Percentiles rank a stretch among this genome's conserved stretches.
Evolutionary conservation across 2,888 invertebrate genomes (phyloP).

Genomic region (Imbricaverruca yamaguchii): DNA sequence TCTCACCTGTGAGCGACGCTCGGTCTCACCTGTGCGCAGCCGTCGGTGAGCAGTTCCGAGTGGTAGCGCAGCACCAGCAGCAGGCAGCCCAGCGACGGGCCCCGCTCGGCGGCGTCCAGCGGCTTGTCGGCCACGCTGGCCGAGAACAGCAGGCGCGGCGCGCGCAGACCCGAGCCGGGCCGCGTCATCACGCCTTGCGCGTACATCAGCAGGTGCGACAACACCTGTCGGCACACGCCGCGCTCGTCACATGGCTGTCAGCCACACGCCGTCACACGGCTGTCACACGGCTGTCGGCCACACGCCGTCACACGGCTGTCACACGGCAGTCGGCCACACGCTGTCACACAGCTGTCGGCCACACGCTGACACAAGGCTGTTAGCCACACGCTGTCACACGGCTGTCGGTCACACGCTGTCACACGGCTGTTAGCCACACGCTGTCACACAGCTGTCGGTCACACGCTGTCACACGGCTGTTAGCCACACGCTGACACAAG

Average conservation of each 20-base stretch:
- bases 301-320: neutral
- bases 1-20: no score
- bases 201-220: slow-evolving; percentile 7
- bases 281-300: neutral
- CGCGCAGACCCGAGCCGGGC: neutral
- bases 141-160: neutral
- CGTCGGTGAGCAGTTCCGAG: neutral
- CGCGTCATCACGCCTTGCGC: neutral
- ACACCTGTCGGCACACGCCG: neutral
- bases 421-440: no score
- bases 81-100: neutral
- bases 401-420: no score
- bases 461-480: no score
- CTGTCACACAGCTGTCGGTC: no score
- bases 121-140: neutral
- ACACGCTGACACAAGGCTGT: no score
- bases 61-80: neutral
- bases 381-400: no score
- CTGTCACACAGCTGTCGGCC: no score
- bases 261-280: neutral
- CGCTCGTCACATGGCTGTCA: neutral
- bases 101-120: neutral
- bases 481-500: no score
- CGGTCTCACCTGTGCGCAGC: neutral
- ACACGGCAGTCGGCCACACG: neutral